Base-by-base conservation (phyloP, 2,797 vertebrate species). In the Oreochromis mossambicus region DNA sequence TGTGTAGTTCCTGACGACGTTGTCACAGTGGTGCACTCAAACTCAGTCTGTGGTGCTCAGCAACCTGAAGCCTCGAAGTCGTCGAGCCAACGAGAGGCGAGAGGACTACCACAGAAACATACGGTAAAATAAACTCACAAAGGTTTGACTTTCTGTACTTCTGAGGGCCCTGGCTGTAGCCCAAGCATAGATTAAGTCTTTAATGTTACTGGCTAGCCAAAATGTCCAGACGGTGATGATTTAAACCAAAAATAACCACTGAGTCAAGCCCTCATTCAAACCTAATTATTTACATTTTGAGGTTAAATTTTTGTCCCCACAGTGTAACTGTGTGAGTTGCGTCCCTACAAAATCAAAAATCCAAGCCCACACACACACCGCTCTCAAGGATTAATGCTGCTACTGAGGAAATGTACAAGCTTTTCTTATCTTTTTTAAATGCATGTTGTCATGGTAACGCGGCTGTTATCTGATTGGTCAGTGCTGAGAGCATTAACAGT, bases 21-120 rank as follows among this genome's bases (percentile, higher is more conserved):
- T 99, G 87, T 97, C 98, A 32, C 98, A 98, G 90, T 99, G 98
- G 97, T 98, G 98, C 87, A 97, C 96, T 36, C 98, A 98, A 87
- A 98, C 97, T 19, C 97, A 98, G 80, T 97, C 96, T 1, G 92
- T 98, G 86, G 96, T 97, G 8, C 96, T 99, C 21, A 96, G 97
- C 87, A 97, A 98, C 95, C 96, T 99, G 84, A 97, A 97, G 85
- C 97, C 98, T 1, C 96, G 97, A 46, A 96, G 96, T 86, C 90
- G 97, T 32, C 96, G 95, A 73, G 96, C 96, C 83, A 95, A 97
- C 19, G 98, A 99, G 89, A 97, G 95, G 84, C 97, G 97, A 86
- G 97, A 98, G 51, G 97, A 99, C 29, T 98, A 98, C 80, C 96
- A 97, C 82, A 97, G 94, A 83, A 97, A 93, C 95, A 98, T 97